phyloP scores from a whole-genome alignment of 2,797 vertebrate species.

The Corythornis leucogaster region DNA sequence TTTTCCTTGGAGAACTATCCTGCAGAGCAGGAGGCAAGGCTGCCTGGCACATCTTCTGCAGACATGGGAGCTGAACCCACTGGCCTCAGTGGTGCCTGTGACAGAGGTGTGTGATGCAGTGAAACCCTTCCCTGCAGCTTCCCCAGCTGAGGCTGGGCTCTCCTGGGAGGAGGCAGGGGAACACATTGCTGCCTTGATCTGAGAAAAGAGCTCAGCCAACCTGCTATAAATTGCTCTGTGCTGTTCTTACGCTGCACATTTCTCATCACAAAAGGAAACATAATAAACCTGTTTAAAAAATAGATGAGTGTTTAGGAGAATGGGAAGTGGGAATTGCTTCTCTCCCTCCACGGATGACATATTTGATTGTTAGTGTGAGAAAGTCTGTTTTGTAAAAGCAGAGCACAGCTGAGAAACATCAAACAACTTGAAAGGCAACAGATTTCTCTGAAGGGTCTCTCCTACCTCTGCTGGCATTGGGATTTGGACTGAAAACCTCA shows the following conservation, averaged over 20 bases:
- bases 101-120: accelerated
- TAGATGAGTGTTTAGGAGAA: not conserved
- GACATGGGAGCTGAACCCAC: accelerated
- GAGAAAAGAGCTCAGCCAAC: not conserved
- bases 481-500: not conserved
- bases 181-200: not conserved
- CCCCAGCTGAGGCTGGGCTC: accelerated
- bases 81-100: accelerated
- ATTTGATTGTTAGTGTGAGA: constrained; percentile 7
- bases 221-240: not conserved
- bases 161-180: not conserved
- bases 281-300: not conserved
- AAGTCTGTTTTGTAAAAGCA: not conserved
- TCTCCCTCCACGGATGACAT: not conserved
- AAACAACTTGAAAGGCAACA: not conserved
- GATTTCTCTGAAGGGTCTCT: not conserved
- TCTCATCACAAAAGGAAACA: not conserved
- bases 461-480: not conserved
- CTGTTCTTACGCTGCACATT: not conserved
- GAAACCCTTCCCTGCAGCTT: not conserved
- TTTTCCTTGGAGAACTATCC: not conserved
- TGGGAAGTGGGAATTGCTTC: not conserved
- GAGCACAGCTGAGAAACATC: not conserved
- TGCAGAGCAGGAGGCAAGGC: not conserved
- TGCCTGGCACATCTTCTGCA: not conserved